A percentile compares a stretch with the other conserved stretches of the same genome.
Evolutionary conservation across 2,888 invertebrate genomes (phyloP).

Genomic region (Conus canariensis): DNA sequence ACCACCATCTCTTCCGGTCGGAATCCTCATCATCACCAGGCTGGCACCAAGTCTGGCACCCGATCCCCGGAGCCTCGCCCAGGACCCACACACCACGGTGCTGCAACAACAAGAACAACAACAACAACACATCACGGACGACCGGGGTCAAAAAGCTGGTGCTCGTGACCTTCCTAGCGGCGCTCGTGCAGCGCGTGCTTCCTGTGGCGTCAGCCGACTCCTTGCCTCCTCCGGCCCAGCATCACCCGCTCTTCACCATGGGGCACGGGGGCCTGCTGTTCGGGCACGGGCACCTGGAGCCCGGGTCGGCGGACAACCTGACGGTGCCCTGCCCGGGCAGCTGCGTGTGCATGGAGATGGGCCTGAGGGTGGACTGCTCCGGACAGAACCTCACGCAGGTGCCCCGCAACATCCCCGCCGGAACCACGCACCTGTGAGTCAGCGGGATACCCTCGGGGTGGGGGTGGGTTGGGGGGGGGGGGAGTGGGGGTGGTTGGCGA

Average conservation of each 20-base stretch:
- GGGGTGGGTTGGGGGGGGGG: too few relatives aligned
- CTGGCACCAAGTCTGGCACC: too few relatives aligned
- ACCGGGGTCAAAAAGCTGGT: too few relatives aligned
- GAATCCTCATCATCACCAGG: too few relatives aligned
- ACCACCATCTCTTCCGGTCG: too few relatives aligned
- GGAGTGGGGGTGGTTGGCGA: too few relatives aligned
- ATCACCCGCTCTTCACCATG: not conserved
- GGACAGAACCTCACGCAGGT: conserved; percentile 50
- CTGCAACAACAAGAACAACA: not conserved
- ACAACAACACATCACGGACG: too few relatives aligned
- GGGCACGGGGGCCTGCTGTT: not conserved
- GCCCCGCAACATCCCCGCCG: conserved; percentile 45
- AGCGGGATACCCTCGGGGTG: too few relatives aligned
- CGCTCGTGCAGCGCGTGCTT: too few relatives aligned
- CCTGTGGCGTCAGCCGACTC: not conserved
- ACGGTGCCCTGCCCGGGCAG: conserved; percentile 44
- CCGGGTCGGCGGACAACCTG: conserved; percentile 15
- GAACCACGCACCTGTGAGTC: conserved; percentile 50
- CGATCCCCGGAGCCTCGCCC: too few relatives aligned
- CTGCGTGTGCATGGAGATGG: conserved; percentile 44
- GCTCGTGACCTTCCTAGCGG: too few relatives aligned
- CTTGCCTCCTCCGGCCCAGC: not conserved
- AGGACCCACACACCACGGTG: too few relatives aligned
- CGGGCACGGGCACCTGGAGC: not conserved
- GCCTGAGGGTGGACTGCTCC: conserved; percentile 47